These are phyloP conservation scores for Saccopteryx leptura DNA, from an alignment of 2,113 vertebrate genomes.

Conservation along the genomic window DNA sequence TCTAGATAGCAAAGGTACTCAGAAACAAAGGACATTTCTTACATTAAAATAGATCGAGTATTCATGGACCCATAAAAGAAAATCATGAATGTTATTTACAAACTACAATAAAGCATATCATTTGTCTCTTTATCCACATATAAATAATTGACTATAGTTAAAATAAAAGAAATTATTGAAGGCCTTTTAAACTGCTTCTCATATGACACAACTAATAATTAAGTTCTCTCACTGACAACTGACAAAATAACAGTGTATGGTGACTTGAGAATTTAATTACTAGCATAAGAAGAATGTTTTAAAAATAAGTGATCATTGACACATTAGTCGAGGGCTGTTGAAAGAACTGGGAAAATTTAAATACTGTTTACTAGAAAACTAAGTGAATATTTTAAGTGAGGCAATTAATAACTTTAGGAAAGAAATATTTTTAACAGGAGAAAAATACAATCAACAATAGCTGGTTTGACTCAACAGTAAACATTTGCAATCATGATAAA, in stretches of 20 bases:
- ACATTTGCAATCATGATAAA: slow-evolving; percentile 13
- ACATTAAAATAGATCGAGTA: not conserved
- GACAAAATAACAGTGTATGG: slow-evolving; percentile 47
- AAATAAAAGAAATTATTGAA: slow-evolving; percentile 52
- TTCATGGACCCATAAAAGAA: not conserved
- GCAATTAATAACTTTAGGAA: slow-evolving; percentile 17
- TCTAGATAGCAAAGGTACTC: slow-evolving; percentile 28
- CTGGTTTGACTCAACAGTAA: not conserved
- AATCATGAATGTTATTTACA: slow-evolving; percentile 72
- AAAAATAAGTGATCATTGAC: slow-evolving; percentile 39
- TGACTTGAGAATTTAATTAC: slow-evolving; percentile 80
- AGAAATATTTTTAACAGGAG: slow-evolving; percentile 40
- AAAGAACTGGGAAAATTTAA: not conserved
- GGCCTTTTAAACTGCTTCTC: slow-evolving; percentile 70
- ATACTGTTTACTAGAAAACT: not conserved
- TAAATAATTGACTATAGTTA: slow-evolving; percentile 75
- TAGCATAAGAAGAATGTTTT: slow-evolving; percentile 82
- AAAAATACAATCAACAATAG: not conserved
- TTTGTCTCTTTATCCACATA: slow-evolving; percentile 62
- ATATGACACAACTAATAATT: slow-evolving; percentile 82
- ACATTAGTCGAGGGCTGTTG: not conserved
- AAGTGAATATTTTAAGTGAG: not conserved
- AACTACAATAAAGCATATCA: slow-evolving; percentile 37
- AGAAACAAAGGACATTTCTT: slow-evolving; percentile 30
- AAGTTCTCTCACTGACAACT: slow-evolving; percentile 81